Evolutionary conservation across 2,888 invertebrate species (phyloP), one percentile per base, ranked within the genome.

Genomic region (Sclerodermus sp.): DNA sequence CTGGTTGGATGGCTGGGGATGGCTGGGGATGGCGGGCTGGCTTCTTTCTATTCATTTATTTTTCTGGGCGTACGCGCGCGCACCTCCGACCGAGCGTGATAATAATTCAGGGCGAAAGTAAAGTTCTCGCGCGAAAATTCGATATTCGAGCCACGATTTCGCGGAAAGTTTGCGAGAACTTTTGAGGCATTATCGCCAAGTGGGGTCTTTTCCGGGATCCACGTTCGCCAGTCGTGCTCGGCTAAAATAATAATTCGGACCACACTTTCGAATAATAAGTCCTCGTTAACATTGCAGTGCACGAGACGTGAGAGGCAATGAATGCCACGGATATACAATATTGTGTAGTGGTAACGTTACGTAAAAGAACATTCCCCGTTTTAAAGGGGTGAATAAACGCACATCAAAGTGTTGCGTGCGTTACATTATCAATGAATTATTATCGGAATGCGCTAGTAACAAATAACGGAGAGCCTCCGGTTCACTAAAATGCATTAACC

Each of bases 81-180:
- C 23, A 8, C 23, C 23, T 23, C 41, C 29, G 14, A 39, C 47
- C 52, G 44, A 42, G 47, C 57, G 49, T 51, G 56, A 62, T 60
- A 59, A 65, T 63, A 57, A 64, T 63, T 66, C 60, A 58, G 51
- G 51, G 46, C 49, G 47, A 54, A 54, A 48, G 54, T 42, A 50
- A 61, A 61, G 57, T 61, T 64, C 40, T 39, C 49, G 49, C 50
- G 48, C 16, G 52, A 56, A 60, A 67, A 66, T 65, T 70, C 61
- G 63, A 67, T 68, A 70, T 70, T 66, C 70, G 54, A 52, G 64
- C 57, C 66, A 65, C 70, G 68, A 58, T 60, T 56, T 46, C 32
- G 49, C 51, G 62, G 47, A 58, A 62, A 64, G 64, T 64, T 64
- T 45, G 50, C 34, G 40, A 39, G 55, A 64, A 64, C 55, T 64